Evolutionary conservation across 1,140 invertebrate genomes (phyloP).

Genomic region (Papilio polytes): DNA sequence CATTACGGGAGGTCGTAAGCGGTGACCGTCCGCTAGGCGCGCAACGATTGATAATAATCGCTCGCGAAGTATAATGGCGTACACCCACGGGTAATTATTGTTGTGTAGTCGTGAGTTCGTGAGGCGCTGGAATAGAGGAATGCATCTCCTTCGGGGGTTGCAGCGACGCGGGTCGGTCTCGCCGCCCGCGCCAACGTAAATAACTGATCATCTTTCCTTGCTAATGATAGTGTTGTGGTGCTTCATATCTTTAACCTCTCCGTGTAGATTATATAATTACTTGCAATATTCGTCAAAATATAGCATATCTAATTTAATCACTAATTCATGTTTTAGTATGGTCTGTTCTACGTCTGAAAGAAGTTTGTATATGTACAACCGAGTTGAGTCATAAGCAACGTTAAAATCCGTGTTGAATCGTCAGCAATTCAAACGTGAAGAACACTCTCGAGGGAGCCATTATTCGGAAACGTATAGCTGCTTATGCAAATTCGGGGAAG

Average conservation of each 20-base stretch:
- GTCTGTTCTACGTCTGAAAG: background rate
- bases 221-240: slow-evolving; percentile 77
- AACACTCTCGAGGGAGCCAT: slow-evolving; percentile 25
- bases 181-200: slow-evolving; percentile 65
- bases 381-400: background rate
- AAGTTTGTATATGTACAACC: background rate
- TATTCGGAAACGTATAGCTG: slow-evolving; percentile 23
- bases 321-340: background rate
- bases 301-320: background rate
- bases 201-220: slow-evolving; percentile 79
- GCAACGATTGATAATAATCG: slow-evolving; percentile 83
- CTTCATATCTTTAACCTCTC: slow-evolving; percentile 58
- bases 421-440: slow-evolving; percentile 25
- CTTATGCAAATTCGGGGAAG: slow-evolving; percentile 53
- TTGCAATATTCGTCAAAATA: background rate
- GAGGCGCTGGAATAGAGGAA: slow-evolving; percentile 76
- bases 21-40: slow-evolving; percentile 78
- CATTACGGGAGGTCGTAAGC: slow-evolving; percentile 78
- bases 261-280: slow-evolving; percentile 71
- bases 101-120: slow-evolving; percentile 83
- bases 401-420: slow-evolving; percentile 24
- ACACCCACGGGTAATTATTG: slow-evolving; percentile 83
- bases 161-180: slow-evolving; percentile 71
- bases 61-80: slow-evolving; percentile 82
- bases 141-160: slow-evolving; percentile 83